Evolutionary conservation across 2,113 vertebrate species (phyloP), one percentile per base, ranked within the genome.

Genomic region (Struthidea cinerea): DNA sequence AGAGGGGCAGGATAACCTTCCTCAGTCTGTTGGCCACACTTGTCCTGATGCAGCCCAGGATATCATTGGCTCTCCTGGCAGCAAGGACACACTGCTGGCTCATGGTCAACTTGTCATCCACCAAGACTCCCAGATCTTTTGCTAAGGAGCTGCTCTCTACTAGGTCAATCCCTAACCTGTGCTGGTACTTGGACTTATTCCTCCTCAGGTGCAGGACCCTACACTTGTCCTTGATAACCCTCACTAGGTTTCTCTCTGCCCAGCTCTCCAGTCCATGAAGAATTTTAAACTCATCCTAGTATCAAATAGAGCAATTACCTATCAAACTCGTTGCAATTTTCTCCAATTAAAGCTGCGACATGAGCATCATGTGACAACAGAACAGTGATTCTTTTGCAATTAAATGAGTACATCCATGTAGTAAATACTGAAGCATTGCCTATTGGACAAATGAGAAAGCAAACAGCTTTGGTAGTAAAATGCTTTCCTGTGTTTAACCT

Each of bases 41-140:
- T 1, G 1, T 32, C 9, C n/a, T 5, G 2, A 30, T 32, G 11
- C 47, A 60, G 11, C 9, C 14, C 39, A 47, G 18, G 9, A 32
- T 47, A 76, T 21, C 39, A 35, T 0, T 55, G 47, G 12, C 17
- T 53, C 15, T 69, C 17, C 41, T 32, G n/a, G 26, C 7, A 61
- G 14, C n/a, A 61, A 47, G 47, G 55, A 24, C 21, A 53, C 39
- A 22, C 21, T 42, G 26, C 16, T 10, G 17, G 8, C 17, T 76
- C 53, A 15, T 22, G 21, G 14, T 15, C 3, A 68, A 16, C 30
- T 53, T 61, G 55, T 60, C 30, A 69, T 35, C 24, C 30, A 32
- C 16, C 24, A 47, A 60, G 14, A 83, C 9, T 47, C 21, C 17
- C 18, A 69, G 21, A 4, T 47, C 26, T 32, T 76, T 18, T 35